These are phyloP conservation scores for Solenopsis fugax DNA, from an alignment of 1,140 invertebrate genomes.

Conservation along the genomic window DNA sequence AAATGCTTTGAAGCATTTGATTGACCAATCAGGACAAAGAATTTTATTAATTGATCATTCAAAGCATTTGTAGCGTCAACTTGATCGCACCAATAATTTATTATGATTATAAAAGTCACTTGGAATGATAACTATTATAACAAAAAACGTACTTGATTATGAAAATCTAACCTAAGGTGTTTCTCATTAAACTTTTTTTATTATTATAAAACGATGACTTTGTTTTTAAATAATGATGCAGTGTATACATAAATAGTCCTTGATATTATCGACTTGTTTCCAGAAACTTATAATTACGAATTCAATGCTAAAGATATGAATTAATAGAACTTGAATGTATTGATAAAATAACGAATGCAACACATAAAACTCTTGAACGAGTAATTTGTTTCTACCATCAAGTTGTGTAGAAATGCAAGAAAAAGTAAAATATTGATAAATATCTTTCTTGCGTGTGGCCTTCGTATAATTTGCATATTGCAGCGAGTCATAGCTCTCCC, in stretches of 20 bases:
- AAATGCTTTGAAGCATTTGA: no score
- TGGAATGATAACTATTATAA: not conserved
- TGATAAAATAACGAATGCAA: not conserved
- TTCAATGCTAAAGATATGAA: not conserved
- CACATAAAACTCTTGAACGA: not conserved
- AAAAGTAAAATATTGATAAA: constrained; percentile 49
- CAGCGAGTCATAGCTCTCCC: constrained; percentile 32
- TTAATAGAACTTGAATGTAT: not conserved
- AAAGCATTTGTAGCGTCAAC: no score
- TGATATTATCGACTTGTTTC: not conserved
- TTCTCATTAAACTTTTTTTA: not conserved
- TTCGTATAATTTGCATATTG: constrained; percentile 46
- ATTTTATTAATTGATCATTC: no score
- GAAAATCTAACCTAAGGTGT: not conserved
- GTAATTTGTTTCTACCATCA: constrained; percentile 1
- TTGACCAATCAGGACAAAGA: no score
- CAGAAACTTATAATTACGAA: not conserved
- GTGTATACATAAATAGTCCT: not conserved
- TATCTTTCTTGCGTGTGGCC: constrained; percentile 22
- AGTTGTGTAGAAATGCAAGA: not conserved
- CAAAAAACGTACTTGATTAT: not conserved
- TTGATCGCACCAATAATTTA: no score
- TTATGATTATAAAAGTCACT: not conserved
- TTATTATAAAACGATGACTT: not conserved
- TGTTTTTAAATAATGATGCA: no score